Evolutionary conservation across 2,888 invertebrate genomes (phyloP).

Genomic region (Eupsilia transversa): DNA sequence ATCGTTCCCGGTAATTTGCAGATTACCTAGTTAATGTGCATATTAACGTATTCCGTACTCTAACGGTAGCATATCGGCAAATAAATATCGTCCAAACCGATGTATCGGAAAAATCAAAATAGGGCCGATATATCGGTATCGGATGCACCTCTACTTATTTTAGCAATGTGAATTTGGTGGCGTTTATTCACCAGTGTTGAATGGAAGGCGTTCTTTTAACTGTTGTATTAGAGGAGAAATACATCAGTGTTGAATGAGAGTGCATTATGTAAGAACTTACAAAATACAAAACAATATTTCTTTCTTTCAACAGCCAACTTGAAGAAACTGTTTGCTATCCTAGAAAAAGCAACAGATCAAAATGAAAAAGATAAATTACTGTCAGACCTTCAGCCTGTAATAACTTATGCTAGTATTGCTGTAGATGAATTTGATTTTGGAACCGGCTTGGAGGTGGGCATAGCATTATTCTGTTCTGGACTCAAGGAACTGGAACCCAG

Average conservation of each 20-base stretch:
- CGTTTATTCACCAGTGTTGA: neutral
- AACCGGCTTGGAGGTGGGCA: conserved; percentile 96
- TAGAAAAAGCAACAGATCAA: conserved; percentile 91
- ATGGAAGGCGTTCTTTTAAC: neutral
- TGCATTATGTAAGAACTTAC: neutral
- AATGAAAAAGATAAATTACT: conserved; percentile 91
- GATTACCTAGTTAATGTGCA: too few relatives aligned
- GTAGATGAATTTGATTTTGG: conserved; percentile 99
- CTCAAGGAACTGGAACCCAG: conserved; percentile 92
- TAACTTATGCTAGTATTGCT: conserved; percentile 96
- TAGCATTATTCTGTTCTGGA: conserved; percentile 95
- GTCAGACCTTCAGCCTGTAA: conserved; percentile 94
- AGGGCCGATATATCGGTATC: too few relatives aligned
- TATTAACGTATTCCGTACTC: too few relatives aligned
- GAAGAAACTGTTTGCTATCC: conserved; percentile 92
- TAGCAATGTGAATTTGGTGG: neutral
- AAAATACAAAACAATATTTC: neutral
- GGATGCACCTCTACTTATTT: neutral
- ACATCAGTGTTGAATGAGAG: neutral
- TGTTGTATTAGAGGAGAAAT: too few relatives aligned
- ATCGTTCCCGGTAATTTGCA: too few relatives aligned
- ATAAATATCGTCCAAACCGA: too few relatives aligned
- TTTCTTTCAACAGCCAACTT: conserved; percentile 90
- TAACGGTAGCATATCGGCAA: too few relatives aligned
- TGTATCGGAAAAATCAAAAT: too few relatives aligned